Evolutionary conservation across 2,888 invertebrate species (phyloP).

Genomic region (Caenorhabditis imperialis): DNA sequence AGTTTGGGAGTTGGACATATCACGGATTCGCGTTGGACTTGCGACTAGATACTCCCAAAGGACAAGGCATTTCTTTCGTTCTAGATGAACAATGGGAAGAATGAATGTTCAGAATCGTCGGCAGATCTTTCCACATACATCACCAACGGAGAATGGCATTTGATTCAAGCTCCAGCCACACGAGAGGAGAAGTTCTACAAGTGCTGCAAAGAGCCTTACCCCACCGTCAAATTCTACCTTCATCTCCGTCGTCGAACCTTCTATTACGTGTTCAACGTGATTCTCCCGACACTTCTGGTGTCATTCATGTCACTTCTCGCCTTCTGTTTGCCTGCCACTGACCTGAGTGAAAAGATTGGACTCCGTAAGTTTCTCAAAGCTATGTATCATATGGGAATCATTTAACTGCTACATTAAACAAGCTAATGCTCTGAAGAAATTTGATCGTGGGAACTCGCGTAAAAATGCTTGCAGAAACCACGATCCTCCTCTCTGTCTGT

Average conservation of each 20-base stretch:
- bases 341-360: slow-evolving; percentile 74
- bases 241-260: slow-evolving; percentile 63
- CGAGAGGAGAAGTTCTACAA: slow-evolving; percentile 81
- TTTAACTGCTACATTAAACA: no score
- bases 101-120: slow-evolving; percentile 47
- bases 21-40: slow-evolving; percentile 91
- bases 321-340: slow-evolving; percentile 71
- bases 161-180: slow-evolving; percentile 74
- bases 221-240: slow-evolving; percentile 79
- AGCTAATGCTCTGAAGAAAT: no score
- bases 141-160: slow-evolving; percentile 70
- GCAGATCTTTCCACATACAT: slow-evolving; percentile 71
- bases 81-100: no score
- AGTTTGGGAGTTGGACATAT: slow-evolving; percentile 98
- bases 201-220: slow-evolving; percentile 86
- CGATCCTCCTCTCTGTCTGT: slow-evolving; percentile 87
- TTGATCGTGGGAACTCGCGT: no score
- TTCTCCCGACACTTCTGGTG: slow-evolving; percentile 69
- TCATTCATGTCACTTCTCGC: slow-evolving; percentile 76
- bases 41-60: slow-evolving; percentile 63
- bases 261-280: slow-evolving; percentile 70
- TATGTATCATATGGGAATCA: no score
- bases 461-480: slow-evolving; percentile 67
- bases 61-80: slow-evolving; percentile 26
- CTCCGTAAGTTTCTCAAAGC: slow-evolving; percentile 58